These are phyloP conservation scores for Watsonalla cultraria DNA, from an alignment of 2,888 invertebrate genomes.

Conservation along the genomic window DNA sequence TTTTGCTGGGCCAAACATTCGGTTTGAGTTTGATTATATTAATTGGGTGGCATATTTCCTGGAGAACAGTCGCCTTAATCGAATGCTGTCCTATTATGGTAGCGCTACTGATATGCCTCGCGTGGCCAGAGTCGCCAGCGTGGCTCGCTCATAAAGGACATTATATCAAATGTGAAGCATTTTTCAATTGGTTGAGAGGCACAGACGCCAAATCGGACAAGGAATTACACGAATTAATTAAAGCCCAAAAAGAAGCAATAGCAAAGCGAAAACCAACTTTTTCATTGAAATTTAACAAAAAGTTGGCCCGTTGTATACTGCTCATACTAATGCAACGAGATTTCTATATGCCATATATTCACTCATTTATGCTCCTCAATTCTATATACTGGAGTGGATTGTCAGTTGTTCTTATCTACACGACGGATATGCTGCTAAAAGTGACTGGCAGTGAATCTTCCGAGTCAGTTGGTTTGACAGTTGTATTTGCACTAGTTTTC, in stretches of 20 bases:
- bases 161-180: background rate
- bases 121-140: conserved; percentile 1
- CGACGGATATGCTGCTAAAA: conserved; percentile 9
- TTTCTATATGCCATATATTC: conserved; percentile 12
- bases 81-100: background rate
- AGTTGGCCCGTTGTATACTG: background rate
- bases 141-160: conserved; percentile 2
- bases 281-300: background rate
- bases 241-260: background rate
- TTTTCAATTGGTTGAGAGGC: background rate
- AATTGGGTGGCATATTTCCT: background rate
- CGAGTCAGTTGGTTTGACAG: conserved; percentile 11
- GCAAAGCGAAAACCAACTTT: background rate
- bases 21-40: background rate
- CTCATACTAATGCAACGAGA: conserved; percentile 7
- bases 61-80: background rate
- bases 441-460: conserved; percentile 12
- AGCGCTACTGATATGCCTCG: background rate
- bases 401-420: conserved; percentile 14
- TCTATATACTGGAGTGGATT: conserved; percentile 14
- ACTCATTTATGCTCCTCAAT: conserved; percentile 11
- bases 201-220: background rate
- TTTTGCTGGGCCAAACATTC: background rate
- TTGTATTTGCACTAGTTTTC: conserved; percentile 5
- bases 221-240: background rate